phyloP scores from a whole-genome alignment of 30 jellyfish, hydroid and myxozoan species.

The Clytia hemisphaerica region DNA sequence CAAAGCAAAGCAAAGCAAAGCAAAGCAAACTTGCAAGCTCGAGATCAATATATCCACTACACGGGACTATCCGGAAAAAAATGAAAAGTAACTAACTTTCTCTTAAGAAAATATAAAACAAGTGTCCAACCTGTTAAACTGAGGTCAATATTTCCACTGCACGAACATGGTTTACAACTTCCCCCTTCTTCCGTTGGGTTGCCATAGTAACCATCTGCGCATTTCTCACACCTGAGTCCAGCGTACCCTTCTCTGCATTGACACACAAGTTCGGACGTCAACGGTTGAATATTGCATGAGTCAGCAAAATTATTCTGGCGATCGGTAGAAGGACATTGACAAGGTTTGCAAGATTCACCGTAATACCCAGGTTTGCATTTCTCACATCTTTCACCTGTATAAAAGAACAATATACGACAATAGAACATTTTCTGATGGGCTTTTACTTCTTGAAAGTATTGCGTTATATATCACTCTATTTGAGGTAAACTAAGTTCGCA shows the following conservation, averaged over 20 bases:
- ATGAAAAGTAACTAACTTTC: neutral
- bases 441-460: no score
- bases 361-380: conserved; percentile 89
- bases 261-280: conserved; percentile 46
- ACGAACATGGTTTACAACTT: conserved; percentile 71
- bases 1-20: no score
- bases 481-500: no score
- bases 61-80: no score
- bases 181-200: conserved; percentile 68
- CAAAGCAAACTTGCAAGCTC: no score
- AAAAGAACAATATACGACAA: no score
- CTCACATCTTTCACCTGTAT: conserved; percentile 80
- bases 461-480: no score
- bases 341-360: conserved; percentile 85
- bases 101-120: neutral
- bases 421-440: no score
- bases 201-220: conserved; percentile 94
- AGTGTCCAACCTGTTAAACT: conserved; percentile 47
- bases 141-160: conserved; percentile 84
- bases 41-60: no score
- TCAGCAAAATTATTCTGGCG: conserved; percentile 74
- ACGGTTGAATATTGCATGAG: conserved; percentile 45
- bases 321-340: conserved; percentile 76
- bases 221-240: conserved; percentile 75
- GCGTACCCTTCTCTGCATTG: conserved; percentile 85